Conservation (phyloP, 2,113 vertebrate species). For the Leiothrix lutea region DNA sequence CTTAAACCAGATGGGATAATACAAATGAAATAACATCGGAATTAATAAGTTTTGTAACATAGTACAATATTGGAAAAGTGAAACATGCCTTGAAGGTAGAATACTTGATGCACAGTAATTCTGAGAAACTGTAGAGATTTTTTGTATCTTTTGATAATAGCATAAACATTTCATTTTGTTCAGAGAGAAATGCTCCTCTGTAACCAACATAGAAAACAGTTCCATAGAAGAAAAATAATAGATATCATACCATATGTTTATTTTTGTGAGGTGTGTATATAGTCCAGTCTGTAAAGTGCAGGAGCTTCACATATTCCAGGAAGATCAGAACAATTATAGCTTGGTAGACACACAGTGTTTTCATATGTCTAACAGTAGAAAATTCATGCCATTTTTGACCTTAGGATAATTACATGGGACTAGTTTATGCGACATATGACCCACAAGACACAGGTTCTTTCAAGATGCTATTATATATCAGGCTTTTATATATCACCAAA, state of each 20-base stretch:
- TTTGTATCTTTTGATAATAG: background rate
- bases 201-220: background rate
- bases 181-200: background rate
- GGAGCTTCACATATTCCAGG: background rate
- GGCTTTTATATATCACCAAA: background rate
- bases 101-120: background rate
- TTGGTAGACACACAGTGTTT: background rate
- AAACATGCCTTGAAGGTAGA: background rate
- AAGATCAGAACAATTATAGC: background rate
- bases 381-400: background rate
- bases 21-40: background rate
- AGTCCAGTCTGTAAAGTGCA: background rate
- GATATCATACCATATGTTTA: background rate
- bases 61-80: background rate
- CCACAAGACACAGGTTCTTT: background rate
- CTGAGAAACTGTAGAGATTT: background rate
- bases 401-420: background rate
- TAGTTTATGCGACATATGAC: background rate
- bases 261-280: background rate
- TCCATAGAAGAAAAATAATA: background rate
- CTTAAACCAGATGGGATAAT: background rate
- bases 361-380: background rate
- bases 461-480: background rate
- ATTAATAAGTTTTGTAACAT: background rate
- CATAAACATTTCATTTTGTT: background rate